Evolutionary conservation across 2,797 vertebrate species (phyloP), one percentile per base, ranked within the genome.

Genomic region (Gymnopithys bicolor): DNA sequence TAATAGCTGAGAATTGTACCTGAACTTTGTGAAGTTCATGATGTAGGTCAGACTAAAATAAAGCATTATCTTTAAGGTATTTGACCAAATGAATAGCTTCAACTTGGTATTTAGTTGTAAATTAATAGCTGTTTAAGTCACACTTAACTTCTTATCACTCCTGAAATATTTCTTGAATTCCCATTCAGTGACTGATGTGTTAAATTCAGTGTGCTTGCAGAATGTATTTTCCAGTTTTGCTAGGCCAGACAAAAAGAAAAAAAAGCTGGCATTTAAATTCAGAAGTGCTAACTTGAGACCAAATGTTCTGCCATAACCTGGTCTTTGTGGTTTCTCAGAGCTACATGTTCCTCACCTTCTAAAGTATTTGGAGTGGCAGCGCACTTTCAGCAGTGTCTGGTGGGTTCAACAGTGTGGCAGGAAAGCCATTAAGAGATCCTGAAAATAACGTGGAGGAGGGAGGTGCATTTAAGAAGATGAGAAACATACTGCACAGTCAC

Each of bases 111-210:
- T 79, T 90, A 77, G 53, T 70, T 69, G n/a, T 11, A 55, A 18
- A 27, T 71, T 55, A 83, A 28, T 55, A 87, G 70, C 9, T 5
- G 9, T 74, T 37, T 76, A 84, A 76, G 12, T 79, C 43, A 41
- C 0, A 0, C 4, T 33, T 33, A 68, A 41, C 2, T 62, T 75
- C 24, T 67, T 84, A 59, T 7, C 21, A 28, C 12, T 89, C 18
- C 51, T 73, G 55, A 84, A 73, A 46, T 73, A 76, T 66, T 85
- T 77, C 25, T 78, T 91, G 48, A 75, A 69, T 69, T 84, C 32
- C 14, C 24, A 37, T 56, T 79, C 53, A 56, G 12, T 64, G 24
- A 41, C 23, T 19, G 43, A 30, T 52, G 27, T 32, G 4, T 78
- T 81, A 56, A 62, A 78, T 43, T 68, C 32, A 32, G 2, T 69